These are phyloP conservation scores for Albula goreensis DNA, from an alignment of 2,113 vertebrate species.

Conservation along the genomic window DNA sequence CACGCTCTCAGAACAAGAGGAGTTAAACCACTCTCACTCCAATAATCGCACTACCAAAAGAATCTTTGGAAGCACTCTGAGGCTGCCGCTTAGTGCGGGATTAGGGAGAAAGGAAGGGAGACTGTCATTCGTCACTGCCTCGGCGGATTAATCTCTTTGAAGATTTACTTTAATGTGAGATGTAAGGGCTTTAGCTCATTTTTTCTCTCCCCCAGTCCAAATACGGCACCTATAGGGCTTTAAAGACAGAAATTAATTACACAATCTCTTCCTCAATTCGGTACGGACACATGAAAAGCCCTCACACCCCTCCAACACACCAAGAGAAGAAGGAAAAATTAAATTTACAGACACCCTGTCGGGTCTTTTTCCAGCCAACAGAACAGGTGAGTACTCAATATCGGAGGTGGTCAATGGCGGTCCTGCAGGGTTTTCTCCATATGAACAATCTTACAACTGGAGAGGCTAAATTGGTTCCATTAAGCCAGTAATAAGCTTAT, in stretches of 20 bases:
- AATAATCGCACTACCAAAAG: background rate
- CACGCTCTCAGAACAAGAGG: background rate
- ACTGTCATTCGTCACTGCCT: conserved; percentile 8
- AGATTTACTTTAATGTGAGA: conserved; percentile 7
- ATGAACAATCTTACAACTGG: background rate
- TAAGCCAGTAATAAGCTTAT: background rate
- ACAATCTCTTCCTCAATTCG: background rate
- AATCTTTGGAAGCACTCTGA: conserved; percentile 10
- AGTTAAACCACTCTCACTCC: conserved; percentile 4
- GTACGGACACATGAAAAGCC: background rate
- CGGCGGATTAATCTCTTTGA: conserved; percentile 6
- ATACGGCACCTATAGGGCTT: too few relatives aligned
- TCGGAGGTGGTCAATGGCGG: background rate
- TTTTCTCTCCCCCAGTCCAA: background rate
- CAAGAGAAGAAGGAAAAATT: background rate
- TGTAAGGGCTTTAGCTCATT: background rate
- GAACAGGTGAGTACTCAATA: background rate
- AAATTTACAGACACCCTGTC: background rate
- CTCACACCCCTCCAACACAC: too few relatives aligned
- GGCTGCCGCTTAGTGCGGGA: conserved; percentile 2
- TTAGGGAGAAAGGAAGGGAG: conserved; percentile 8
- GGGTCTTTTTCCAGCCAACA: background rate
- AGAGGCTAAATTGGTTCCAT: background rate
- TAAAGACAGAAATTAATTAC: conserved; percentile 2
- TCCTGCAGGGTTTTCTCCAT: too few relatives aligned